A percentile compares a stretch with the other conserved stretches of the same genome.
These are phyloP conservation scores for Megalurothrips usitatus DNA, from an alignment of 2,888 invertebrate species.

Conservation along the genomic window DNA sequence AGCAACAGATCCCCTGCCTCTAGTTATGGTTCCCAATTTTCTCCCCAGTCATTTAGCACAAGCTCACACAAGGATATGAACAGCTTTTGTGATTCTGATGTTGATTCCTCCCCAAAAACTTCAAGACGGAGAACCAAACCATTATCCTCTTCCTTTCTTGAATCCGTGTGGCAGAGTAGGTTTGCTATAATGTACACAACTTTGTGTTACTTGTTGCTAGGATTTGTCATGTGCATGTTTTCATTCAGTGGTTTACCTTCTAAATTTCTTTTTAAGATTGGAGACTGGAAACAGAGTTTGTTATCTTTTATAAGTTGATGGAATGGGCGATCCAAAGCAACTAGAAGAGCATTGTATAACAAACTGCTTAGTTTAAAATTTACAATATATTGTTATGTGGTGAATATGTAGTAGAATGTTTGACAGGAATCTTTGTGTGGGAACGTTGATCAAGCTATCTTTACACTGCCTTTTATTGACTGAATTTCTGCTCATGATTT, in stretches of 20 bases:
- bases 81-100: neutral
- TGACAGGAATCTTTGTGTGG: too few relatives aligned
- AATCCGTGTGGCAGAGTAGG: constrained; percentile 6
- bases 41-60: neutral
- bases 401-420: too few relatives aligned
- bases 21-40: neutral
- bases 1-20: neutral
- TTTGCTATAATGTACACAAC: constrained; percentile 11
- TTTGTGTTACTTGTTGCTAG: neutral
- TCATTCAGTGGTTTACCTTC: neutral
- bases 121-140: neutral
- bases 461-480: constrained; percentile 9
- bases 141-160: neutral
- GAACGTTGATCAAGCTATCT: neutral
- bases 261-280: neutral
- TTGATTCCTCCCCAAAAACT: neutral
- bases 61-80: neutral
- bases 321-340: neutral
- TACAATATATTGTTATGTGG: too few relatives aligned
- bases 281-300: neutral
- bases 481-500: neutral
- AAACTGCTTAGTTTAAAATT: too few relatives aligned
- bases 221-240: neutral
- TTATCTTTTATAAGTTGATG: neutral
- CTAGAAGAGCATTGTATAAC: neutral